A percentile compares a stretch with the other conserved stretches of the same genome.
Evolutionary conservation across 2,888 invertebrate genomes (phyloP).

Genomic region (Lepidonotus clava): DNA sequence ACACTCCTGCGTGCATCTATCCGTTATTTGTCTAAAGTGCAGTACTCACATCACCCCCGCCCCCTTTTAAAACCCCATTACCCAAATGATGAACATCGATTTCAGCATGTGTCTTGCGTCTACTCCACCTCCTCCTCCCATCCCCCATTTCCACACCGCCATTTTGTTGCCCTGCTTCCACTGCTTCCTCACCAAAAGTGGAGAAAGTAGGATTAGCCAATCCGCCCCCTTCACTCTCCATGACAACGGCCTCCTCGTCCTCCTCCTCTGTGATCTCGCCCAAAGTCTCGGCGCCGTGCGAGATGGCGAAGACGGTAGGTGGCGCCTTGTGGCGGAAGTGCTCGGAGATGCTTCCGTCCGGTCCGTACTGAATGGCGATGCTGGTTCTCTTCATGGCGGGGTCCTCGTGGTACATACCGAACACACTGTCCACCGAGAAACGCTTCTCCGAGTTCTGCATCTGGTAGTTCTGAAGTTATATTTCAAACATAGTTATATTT

Average conservation of each 20-base stretch:
- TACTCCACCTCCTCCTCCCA: too few species aligned
- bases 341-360: not conserved
- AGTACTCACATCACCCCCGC: too few species aligned
- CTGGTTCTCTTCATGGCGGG: slow-evolving; percentile 3
- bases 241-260: slow-evolving; percentile 14
- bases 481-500: not conserved
- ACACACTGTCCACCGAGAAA: slow-evolving; percentile 13
- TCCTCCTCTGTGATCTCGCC: slow-evolving; percentile 32
- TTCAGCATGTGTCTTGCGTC: too few species aligned
- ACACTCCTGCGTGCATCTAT: too few species aligned
- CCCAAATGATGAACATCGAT: too few species aligned
- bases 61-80: too few species aligned
- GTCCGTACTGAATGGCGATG: not conserved
- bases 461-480: not conserved
- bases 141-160: too few species aligned
- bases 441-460: not conserved
- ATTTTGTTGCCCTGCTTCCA: too few species aligned
- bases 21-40: too few species aligned
- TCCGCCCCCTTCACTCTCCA: too few species aligned
- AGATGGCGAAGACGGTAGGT: not conserved
- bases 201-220: too few species aligned
- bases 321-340: not conserved
- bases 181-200: too few species aligned
- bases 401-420: slow-evolving; percentile 5
- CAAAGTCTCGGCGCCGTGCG: not conserved